Percentiles rank a stretch among this genome's conserved stretches.
These are phyloP conservation scores for Drosophila fuyamai DNA, from an alignment of 1,140 invertebrate genomes.

Conservation along the genomic window DNA sequence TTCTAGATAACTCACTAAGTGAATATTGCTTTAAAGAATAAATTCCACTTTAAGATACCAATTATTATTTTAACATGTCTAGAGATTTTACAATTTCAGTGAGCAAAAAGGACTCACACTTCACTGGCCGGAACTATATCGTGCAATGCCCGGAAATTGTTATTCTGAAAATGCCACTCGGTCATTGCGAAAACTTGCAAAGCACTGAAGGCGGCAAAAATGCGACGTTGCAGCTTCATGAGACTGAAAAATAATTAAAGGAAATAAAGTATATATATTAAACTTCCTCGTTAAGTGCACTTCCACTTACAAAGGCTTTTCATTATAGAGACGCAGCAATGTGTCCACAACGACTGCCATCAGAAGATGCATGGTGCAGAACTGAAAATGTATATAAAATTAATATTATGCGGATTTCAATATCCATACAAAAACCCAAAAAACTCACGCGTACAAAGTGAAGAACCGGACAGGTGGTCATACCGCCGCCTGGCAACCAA, in stretches of 20 bases:
- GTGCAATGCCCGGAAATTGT: constrained; percentile 89
- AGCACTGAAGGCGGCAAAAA: constrained; percentile 91
- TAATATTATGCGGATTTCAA: neutral
- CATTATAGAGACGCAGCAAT: constrained; percentile 85
- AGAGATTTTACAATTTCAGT: too few species aligned
- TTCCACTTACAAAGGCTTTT: constrained; percentile 90
- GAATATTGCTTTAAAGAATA: too few species aligned
- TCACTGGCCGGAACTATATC: constrained; percentile 88
- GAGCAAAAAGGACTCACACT: constrained; percentile 64
- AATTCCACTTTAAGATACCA: too few species aligned
- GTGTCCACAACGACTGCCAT: constrained; percentile 72
- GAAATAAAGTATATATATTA: neutral
- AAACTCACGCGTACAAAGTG: constrained; percentile 86
- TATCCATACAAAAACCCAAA: neutral
- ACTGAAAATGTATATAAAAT: constrained; percentile 33
- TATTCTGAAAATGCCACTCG: constrained; percentile 93
- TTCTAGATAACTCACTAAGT: too few species aligned
- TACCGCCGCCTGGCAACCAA: constrained; percentile 87
- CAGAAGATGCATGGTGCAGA: constrained; percentile 72
- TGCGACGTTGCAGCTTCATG: constrained; percentile 91
- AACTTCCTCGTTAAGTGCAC: neutral
- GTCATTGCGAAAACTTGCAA: constrained; percentile 92
- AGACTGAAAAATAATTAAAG: constrained; percentile 85
- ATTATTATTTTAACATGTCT: neutral
- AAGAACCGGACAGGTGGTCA: constrained; percentile 85